Base-by-base conservation (phyloP, 2,113 vertebrate species). In the Camelus bactrianus region DNA sequence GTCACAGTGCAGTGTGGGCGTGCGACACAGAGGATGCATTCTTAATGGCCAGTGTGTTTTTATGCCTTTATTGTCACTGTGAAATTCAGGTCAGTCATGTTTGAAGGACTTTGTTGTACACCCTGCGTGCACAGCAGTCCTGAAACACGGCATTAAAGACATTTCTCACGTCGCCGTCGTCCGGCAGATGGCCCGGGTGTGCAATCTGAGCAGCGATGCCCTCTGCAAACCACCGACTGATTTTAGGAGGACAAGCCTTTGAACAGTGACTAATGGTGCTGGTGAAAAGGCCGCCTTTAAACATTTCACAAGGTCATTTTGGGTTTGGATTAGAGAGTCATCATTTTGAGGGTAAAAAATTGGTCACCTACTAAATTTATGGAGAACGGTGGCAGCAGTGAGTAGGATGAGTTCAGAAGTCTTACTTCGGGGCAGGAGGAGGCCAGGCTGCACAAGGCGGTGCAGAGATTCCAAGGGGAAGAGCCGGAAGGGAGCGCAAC, bases 1-100 rank as follows among this genome's bases (percentile, higher is more conserved):
- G 26, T 38, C 7, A 13, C 0, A n/a, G 60, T 3, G 4, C 2
- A 2, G 4, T 11, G 77, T 4, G 13, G 22, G 42, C 17, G n/a
- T 32, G 9, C 15, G 17, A 12, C 26, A 30, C 1, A 38, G 26
- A 82, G 26, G n/a, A 42, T 48, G 42, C 1, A 0, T 17, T 58
- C 35, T 65, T 72, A 46, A 16, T 20, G 77, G 46, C 26, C 65
- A 9, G 2, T 42, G 8, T 3, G 2, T 26, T 69, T 79, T 56
- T 38, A 52, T 11, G 26, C 24, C 35, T 50, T 20, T 60, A 20
- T n/a, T 9, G 5, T 54, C 69, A 56, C 8, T 69, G 32, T 17
- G 83, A 5, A 35, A 32, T 24, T n/a, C 35, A 6, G 24, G 20
- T 42, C 65, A 13, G 32, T 48, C 9, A 8, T 5, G 5, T 54